Percentiles rank a stretch among this genome's conserved stretches.
phyloP scores from a whole-genome alignment of 2,888 invertebrate genomes.

The Trichogramma dendrolimi region DNA sequence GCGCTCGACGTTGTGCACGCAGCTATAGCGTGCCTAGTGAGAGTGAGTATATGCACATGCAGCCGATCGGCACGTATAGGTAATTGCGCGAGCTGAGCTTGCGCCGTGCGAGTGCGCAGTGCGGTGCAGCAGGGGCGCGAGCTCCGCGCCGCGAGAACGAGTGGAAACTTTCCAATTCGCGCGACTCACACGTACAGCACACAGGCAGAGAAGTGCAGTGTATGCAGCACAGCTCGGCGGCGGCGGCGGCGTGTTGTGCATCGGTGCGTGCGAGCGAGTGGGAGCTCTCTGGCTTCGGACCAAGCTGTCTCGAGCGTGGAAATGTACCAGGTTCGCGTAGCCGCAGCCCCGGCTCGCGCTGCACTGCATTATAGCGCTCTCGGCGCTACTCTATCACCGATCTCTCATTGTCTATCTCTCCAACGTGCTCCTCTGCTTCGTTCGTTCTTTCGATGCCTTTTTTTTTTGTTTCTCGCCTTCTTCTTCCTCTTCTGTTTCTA shows the following conservation, averaged over 20 bases:
- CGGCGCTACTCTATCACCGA: too few species aligned
- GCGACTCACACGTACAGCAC: too few species aligned
- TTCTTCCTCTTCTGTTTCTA: neutral
- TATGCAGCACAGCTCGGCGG: too few species aligned
- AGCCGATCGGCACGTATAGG: too few species aligned
- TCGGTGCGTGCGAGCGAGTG: conserved; percentile 9
- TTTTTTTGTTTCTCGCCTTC: neutral
- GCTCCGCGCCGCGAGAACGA: conserved; percentile 6
- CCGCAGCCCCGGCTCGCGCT: neutral
- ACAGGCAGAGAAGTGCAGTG: too few species aligned
- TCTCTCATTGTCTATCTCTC: neutral
- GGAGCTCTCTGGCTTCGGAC: conserved; percentile 14
- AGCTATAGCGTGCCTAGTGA: too few species aligned
- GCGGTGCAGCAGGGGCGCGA: too few species aligned
- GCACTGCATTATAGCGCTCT: neutral
- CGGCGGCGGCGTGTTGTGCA: conserved; percentile 6
- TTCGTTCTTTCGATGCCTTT: neutral
- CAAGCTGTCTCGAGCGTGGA: conserved; percentile 21
- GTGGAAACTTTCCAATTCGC: conserved; percentile 31
- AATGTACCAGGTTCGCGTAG: conserved; percentile 22
- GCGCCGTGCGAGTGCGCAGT: too few species aligned
- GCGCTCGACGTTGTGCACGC: too few species aligned
- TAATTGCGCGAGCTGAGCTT: too few species aligned
- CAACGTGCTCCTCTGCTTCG: neutral
- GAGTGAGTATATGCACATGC: too few species aligned